Percentiles rank a stretch among this genome's conserved stretches.
These are phyloP conservation scores for Aeoliscus strigatus DNA, from an alignment of 2,797 vertebrate species.

Conservation along the genomic window DNA sequence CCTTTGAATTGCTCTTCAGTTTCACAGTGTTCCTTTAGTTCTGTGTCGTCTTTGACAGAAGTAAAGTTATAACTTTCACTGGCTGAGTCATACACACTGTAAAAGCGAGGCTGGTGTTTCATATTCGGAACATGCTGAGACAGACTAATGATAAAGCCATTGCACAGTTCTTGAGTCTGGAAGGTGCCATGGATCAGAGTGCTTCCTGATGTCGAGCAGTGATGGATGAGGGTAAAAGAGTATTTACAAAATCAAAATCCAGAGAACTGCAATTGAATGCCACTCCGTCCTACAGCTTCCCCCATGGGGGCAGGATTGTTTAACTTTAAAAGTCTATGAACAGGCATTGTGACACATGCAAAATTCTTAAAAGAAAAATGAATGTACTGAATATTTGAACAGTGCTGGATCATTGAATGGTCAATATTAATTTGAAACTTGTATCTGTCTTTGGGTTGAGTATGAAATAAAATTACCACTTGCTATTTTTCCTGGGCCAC, in stretches of 20 bases:
- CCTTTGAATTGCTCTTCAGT: conserved; percentile 23
- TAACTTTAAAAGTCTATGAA: conserved; percentile 17
- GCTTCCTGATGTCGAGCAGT: conserved; percentile 39
- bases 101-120: conserved; percentile 23
- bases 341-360: conserved; percentile 14
- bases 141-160: conserved; percentile 52
- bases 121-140: conserved; percentile 44
- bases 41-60: conserved; percentile 6
- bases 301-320: conserved; percentile 21
- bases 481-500: conserved; percentile 36
- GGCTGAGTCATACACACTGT: conserved; percentile 21
- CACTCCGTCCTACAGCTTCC: conserved; percentile 29
- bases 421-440: conserved; percentile 30
- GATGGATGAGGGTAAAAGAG: conserved; percentile 60
- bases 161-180: conserved; percentile 33
- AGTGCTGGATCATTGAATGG: conserved; percentile 27
- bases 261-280: conserved; percentile 50
- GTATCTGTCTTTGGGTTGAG: conserved; percentile 25
- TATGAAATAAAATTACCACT: conserved; percentile 25
- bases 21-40: conserved; percentile 4
- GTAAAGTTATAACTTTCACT: too few species aligned
- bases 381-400: conserved; percentile 33
- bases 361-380: conserved; percentile 11
- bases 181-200: conserved; percentile 43
- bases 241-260: conserved; percentile 54